Conservation (phyloP, 2,113 vertebrate genomes). For the Lichenostomus cassidix region DNA sequence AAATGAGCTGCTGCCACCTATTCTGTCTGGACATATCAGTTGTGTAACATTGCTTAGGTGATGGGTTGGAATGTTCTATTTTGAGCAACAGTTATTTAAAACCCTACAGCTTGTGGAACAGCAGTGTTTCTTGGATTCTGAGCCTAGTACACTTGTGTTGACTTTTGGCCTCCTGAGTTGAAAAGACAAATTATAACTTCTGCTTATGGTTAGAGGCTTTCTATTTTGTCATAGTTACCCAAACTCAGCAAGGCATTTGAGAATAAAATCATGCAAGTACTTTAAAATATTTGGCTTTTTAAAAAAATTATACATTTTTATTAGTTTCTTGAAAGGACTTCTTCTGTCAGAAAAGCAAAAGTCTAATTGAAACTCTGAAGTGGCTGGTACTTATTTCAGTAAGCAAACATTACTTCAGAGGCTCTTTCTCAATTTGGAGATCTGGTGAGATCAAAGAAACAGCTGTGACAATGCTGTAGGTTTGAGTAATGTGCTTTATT, state of each 20-base stretch:
- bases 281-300: neutral
- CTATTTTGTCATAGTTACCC: neutral
- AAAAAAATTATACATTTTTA: neutral
- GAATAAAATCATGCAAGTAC: neutral
- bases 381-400: neutral
- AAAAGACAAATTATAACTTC: neutral
- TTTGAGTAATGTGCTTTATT: conserved; percentile 33
- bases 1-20: neutral
- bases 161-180: neutral
- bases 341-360: neutral
- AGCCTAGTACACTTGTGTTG: neutral
- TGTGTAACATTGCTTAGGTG: neutral
- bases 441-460: neutral
- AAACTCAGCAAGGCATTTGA: neutral
- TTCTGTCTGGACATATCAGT: neutral
- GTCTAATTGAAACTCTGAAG: neutral
- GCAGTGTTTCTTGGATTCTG: neutral
- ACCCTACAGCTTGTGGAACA: neutral
- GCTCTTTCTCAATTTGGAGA: neutral
- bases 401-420: neutral
- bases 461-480: neutral
- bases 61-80: conserved; percentile 51
- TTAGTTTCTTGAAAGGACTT: neutral
- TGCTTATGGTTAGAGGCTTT: neutral
- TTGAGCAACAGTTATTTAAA: conserved; percentile 59